A percentile compares a stretch with the other conserved stretches of the same genome.
phyloP scores from a whole-genome alignment of 2,797 vertebrate species.

The Hypotaenidia philippensis region DNA sequence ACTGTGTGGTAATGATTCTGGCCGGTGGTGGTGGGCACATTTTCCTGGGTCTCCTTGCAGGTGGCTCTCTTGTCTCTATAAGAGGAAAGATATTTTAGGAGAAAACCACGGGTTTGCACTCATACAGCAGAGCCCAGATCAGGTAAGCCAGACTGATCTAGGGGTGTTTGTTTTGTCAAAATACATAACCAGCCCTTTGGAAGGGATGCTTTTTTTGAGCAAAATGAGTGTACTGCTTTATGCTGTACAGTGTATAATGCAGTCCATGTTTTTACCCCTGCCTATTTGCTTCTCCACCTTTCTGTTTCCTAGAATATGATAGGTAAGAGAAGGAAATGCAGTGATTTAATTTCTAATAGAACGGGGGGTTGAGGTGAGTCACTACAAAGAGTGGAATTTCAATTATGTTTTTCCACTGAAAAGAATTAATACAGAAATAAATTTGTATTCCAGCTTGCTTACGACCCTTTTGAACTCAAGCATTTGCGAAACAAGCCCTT shows the following conservation, averaged over 20 bases:
- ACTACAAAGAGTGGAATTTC: background rate
- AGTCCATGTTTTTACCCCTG: background rate
- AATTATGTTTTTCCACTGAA: background rate
- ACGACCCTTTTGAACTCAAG: background rate
- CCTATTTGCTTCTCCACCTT: background rate
- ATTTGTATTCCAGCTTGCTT: background rate
- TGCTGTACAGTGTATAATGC: fast-evolving
- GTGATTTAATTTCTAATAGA: background rate
- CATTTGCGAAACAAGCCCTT: background rate
- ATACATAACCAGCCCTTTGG: background rate
- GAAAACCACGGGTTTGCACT: background rate
- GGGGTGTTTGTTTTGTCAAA: background rate
- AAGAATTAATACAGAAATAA: background rate
- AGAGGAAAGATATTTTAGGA: background rate
- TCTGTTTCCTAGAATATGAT: background rate
- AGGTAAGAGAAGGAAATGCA: background rate
- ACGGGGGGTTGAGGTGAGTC: background rate
- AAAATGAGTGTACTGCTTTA: background rate
- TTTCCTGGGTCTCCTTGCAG: background rate
- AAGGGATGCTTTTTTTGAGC: background rate
- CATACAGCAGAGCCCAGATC: background rate
- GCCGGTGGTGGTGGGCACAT: background rate
- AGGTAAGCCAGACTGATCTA: background rate
- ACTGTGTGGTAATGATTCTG: fast-evolving
- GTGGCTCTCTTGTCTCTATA: fast-evolving